A percentile compares a stretch with the other conserved stretches of the same genome.
phyloP scores from a whole-genome alignment of 2,888 invertebrate species.

The Pseudococcus viburni region DNA sequence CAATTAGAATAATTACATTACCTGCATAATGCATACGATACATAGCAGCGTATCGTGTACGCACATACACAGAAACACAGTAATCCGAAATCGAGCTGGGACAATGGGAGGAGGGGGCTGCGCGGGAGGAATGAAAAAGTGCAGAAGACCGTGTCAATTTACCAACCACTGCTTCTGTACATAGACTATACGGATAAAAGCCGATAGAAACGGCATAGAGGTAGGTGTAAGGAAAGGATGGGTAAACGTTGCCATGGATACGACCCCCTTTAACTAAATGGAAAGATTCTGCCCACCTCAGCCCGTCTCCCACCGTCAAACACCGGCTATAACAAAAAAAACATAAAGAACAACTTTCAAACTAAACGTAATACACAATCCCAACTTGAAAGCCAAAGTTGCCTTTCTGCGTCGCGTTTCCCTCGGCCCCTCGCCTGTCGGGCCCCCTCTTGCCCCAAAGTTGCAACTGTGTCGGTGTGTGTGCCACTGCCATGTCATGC shows the following conservation, averaged over 20 bases:
- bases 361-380: slow-evolving; percentile 62
- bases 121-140: background rate
- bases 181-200: slow-evolving; percentile 39
- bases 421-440: background rate
- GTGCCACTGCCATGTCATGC: background rate
- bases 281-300: slow-evolving; percentile 59
- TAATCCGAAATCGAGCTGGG: background rate
- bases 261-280: slow-evolving; percentile 66
- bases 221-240: slow-evolving; percentile 64
- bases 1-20: slow-evolving; percentile 47
- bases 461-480: background rate
- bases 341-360: slow-evolving; percentile 62
- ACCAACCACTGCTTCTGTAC: slow-evolving; percentile 52
- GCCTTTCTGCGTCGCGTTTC: slow-evolving; percentile 6
- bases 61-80: background rate
- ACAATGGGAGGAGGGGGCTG: background rate
- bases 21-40: slow-evolving; percentile 16
- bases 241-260: slow-evolving; percentile 65
- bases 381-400: slow-evolving; percentile 63
- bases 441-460: background rate
- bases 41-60: background rate
- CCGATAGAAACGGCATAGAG: slow-evolving; percentile 21
- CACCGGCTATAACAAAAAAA: slow-evolving; percentile 54
- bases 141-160: slow-evolving; percentile 15
- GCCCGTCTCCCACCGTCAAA: background rate